These are phyloP conservation scores for Cyclargus thomasi DNA, from an alignment of 1,140 invertebrate genomes.

Conservation along the genomic window DNA sequence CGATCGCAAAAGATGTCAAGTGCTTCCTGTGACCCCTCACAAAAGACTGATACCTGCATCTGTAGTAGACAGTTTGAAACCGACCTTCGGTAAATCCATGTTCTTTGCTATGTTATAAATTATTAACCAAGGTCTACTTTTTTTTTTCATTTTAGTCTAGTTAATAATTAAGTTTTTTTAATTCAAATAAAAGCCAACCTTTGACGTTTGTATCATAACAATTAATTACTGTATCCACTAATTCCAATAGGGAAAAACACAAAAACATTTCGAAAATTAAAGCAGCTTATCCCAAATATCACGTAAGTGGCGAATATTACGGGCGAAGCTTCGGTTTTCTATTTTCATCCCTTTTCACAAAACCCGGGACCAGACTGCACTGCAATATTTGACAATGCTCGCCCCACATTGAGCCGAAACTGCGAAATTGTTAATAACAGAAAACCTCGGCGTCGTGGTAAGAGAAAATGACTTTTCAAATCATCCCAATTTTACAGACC, in stretches of 20 bases:
- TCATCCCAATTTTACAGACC: not conserved
- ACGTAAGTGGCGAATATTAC: not conserved
- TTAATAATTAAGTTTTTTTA: too few relatives aligned
- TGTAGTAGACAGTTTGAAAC: too few relatives aligned
- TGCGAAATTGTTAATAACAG: conserved; percentile 13
- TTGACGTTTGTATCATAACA: not conserved
- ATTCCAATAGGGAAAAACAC: too few relatives aligned
- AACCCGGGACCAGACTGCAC: not conserved
- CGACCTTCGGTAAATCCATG: too few relatives aligned
- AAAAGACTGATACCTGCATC: too few relatives aligned
- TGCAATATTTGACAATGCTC: conserved; percentile 12
- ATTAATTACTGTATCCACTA: too few relatives aligned
- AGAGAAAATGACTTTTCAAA: not conserved
- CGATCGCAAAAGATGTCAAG: too few relatives aligned
- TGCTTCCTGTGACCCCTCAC: too few relatives aligned
- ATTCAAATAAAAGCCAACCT: not conserved
- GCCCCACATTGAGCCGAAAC: not conserved
- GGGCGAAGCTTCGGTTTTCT: not conserved
- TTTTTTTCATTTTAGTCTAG: too few relatives aligned
- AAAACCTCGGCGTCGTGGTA: not conserved
- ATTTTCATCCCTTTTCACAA: not conserved
- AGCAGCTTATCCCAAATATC: not conserved
- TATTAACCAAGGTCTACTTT: too few relatives aligned
- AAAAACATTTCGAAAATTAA: not conserved
- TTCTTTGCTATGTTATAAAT: too few relatives aligned